Evolutionary conservation across 2,797 vertebrate genomes (phyloP).

Genomic region (Acrocephalus scirpaceus): DNA sequence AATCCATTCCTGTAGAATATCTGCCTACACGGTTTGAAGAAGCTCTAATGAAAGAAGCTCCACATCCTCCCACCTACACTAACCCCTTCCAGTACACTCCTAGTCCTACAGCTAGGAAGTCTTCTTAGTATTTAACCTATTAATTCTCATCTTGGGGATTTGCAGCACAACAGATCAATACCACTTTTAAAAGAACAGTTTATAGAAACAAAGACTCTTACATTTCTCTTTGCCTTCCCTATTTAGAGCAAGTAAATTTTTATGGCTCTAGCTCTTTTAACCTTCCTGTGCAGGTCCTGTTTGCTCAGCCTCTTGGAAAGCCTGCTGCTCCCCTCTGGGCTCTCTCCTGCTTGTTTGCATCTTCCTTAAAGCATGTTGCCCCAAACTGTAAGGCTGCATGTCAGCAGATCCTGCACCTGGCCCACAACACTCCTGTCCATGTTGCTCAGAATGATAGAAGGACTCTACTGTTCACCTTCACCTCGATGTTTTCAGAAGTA

Average conservation of each 20-base stretch:
- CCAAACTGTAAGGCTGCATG: background rate
- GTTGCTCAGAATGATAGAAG: background rate
- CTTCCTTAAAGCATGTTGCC: background rate
- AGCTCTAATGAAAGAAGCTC: background rate
- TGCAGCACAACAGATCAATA: conserved; percentile 39
- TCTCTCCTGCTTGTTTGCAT: background rate
- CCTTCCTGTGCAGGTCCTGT: background rate
- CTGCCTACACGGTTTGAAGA: background rate
- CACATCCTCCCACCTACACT: background rate
- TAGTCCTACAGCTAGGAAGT: background rate
- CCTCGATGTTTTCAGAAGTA: background rate
- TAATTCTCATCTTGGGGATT: background rate
- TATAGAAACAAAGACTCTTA: background rate
- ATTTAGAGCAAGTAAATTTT: conserved; percentile 8
- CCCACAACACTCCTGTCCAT: accelerated
- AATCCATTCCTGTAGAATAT: background rate
- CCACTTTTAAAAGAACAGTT: background rate
- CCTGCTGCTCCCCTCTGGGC: background rate
- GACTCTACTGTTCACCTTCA: background rate
- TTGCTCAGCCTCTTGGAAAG: background rate
- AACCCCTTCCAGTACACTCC: background rate
- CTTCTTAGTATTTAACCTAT: conserved; percentile 17
- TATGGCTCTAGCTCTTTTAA: background rate
- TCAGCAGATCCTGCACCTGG: background rate
- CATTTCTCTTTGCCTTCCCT: background rate